phyloP scores from a whole-genome alignment of 2,113 vertebrate genomes.

The Phalacrocorax aristotelis region DNA sequence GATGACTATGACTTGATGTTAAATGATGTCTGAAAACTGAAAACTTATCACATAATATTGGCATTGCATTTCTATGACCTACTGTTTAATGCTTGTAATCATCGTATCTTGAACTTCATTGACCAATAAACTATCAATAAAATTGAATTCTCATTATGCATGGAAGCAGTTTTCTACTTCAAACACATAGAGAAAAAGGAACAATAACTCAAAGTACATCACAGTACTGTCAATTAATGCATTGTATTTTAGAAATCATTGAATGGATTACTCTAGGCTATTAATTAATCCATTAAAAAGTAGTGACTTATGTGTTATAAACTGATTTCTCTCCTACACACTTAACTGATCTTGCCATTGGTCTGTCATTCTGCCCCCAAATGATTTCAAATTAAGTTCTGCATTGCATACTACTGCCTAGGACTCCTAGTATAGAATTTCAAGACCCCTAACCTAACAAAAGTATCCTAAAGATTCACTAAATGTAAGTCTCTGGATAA shows the following conservation, averaged over 20 bases:
- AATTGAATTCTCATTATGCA: background rate
- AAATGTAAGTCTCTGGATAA: background rate
- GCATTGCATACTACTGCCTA: background rate
- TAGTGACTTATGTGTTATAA: slow-evolving; percentile 36
- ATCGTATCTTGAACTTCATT: background rate
- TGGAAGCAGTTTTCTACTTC: background rate
- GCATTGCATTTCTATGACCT: background rate
- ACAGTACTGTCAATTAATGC: background rate
- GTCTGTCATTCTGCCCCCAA: slow-evolving; percentile 12
- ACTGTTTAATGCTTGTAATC: background rate
- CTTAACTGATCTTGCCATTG: slow-evolving; percentile 16
- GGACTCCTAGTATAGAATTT: background rate
- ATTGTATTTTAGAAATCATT: slow-evolving; percentile 2
- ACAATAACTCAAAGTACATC: background rate
- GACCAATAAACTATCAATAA: background rate
- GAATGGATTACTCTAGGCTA: background rate
- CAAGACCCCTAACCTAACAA: background rate
- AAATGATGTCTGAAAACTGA: background rate
- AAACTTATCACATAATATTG: background rate
- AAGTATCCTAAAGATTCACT: background rate
- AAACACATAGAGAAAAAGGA: background rate
- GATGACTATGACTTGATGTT: background rate
- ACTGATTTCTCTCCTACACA: slow-evolving; percentile 21
- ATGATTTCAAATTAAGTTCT: slow-evolving; percentile 5
- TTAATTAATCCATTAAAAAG: slow-evolving; percentile 52